phyloP scores from a whole-genome alignment of 2,113 vertebrate genomes.

The Dicerorhinus sumatrensis region DNA sequence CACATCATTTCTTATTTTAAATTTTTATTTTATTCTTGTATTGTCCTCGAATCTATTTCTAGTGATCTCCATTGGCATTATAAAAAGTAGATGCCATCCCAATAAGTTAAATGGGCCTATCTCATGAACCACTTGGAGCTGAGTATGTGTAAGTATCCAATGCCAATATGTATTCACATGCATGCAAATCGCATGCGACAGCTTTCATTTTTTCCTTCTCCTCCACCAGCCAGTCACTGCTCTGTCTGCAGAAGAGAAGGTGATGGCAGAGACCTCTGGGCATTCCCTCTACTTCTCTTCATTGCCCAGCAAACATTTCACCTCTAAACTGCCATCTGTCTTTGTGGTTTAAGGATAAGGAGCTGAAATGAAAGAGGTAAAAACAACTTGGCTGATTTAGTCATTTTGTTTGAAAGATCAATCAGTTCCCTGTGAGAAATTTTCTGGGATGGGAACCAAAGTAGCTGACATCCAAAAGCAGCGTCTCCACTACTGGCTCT shows the following conservation, averaged over 20 bases:
- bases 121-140: neutral
- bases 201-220: too few species aligned
- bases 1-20: neutral
- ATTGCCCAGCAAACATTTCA: neutral
- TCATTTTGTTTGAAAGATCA: slow-evolving; percentile 72
- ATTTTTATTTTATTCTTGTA: neutral
- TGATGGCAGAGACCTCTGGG: neutral
- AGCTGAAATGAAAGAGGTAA: slow-evolving; percentile 23
- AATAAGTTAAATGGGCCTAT: neutral
- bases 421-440: slow-evolving; percentile 65
- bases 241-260: neutral
- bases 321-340: neutral
- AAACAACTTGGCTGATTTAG: slow-evolving; percentile 28
- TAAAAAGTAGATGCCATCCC: neutral
- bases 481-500: slow-evolving; percentile 57
- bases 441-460: slow-evolving; percentile 76
- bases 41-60: neutral
- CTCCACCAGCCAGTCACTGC: neutral
- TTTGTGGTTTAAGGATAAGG: neutral
- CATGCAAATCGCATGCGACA: neutral
- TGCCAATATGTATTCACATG: neutral
- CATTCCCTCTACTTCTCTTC: neutral
- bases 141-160: neutral
- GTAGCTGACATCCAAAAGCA: slow-evolving; percentile 76
- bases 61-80: neutral